Evolutionary conservation across 2,888 invertebrate genomes (phyloP).

Genomic region (Drosophila fungiperda): DNA sequence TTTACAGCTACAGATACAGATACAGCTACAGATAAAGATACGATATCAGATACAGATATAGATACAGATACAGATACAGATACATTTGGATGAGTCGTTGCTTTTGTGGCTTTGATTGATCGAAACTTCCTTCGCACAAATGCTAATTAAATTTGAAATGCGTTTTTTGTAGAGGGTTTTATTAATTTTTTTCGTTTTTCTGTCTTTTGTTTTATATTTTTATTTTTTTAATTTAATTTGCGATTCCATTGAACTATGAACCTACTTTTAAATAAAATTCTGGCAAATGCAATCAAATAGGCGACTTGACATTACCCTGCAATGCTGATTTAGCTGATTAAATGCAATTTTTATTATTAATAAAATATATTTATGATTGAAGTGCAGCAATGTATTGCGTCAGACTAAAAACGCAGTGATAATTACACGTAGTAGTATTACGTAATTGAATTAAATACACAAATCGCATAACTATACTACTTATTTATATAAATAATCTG

Average conservation of each 20-base stretch:
- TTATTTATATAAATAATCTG: constrained; percentile 26
- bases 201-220: background rate
- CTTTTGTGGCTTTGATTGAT: constrained; percentile 33
- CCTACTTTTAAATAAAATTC: constrained; percentile 3
- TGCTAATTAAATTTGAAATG: constrained; percentile 43
- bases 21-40: constrained; percentile 8
- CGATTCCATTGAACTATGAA: constrained; percentile 39
- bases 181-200: background rate
- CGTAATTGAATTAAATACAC: constrained; percentile 27
- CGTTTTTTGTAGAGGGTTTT: background rate
- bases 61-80: background rate
- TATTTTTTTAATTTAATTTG: constrained; percentile 5
- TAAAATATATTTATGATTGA: background rate
- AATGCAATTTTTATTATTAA: background rate
- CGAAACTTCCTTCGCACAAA: constrained; percentile 27
- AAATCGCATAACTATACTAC: constrained; percentile 28
- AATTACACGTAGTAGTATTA: constrained; percentile 11
- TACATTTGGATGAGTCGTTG: background rate
- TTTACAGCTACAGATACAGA: constrained; percentile 13
- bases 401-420: constrained; percentile 13
- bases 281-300: background rate
- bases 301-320: background rate
- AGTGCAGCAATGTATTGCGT: constrained; percentile 18
- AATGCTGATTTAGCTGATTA: background rate
- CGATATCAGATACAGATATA: background rate